Conservation (phyloP, 2,113 vertebrate genomes). For the Coptodon rendalli region DNA sequence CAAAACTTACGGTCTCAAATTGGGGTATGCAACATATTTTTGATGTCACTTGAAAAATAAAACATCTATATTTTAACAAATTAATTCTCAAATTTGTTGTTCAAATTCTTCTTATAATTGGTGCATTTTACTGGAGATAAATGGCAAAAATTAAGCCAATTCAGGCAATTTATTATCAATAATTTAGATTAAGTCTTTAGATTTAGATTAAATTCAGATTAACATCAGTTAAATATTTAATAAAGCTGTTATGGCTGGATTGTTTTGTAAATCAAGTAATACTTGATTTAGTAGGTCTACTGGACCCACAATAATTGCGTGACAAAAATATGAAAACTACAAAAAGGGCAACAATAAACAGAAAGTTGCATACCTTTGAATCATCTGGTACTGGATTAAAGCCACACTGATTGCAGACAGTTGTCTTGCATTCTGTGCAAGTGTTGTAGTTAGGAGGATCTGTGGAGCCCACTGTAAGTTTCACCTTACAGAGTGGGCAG, state of each 20-base stretch:
- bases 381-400: conserved; percentile 87
- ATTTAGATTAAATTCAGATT: neutral
- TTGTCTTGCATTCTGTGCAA: conserved; percentile 87
- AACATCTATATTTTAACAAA: neutral
- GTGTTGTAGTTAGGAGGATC: conserved; percentile 84
- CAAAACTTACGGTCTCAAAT: neutral
- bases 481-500: conserved; percentile 88
- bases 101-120: neutral
- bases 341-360: neutral
- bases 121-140: neutral
- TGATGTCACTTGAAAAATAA: neutral
- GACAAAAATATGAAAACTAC: neutral
- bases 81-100: neutral
- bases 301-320: neutral
- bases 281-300: neutral
- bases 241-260: neutral
- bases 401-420: conserved; percentile 91
- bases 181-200: neutral
- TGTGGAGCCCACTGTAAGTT: conserved; percentile 76
- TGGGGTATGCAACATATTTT: neutral
- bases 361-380: conserved; percentile 59
- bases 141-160: neutral
- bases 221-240: neutral
- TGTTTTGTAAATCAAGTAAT: neutral
- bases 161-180: neutral